phyloP scores from a whole-genome alignment of 2,113 vertebrate species.

The Alouatta palliata region DNA sequence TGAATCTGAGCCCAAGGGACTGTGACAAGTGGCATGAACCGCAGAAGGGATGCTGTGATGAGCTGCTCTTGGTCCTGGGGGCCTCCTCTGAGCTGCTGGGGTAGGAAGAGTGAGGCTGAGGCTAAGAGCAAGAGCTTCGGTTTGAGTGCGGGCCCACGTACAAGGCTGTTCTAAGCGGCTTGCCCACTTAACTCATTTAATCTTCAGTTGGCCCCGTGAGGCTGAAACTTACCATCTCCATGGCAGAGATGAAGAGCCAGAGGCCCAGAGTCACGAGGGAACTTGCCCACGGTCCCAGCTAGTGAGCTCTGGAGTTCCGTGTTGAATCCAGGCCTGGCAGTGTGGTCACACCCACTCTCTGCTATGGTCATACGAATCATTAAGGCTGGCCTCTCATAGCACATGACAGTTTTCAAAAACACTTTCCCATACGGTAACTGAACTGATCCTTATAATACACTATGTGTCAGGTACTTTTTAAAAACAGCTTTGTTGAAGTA shows the following conservation, averaged over 20 bases:
- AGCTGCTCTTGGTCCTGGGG: background rate
- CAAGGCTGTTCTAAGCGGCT: background rate
- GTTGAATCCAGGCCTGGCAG: background rate
- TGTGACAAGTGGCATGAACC: background rate
- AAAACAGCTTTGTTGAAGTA: background rate
- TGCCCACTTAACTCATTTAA: background rate
- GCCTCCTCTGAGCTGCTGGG: background rate
- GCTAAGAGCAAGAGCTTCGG: rapidly evolving
- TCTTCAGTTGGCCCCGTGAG: background rate
- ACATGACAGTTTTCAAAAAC: background rate
- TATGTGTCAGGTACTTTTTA: background rate
- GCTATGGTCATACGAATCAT: background rate
- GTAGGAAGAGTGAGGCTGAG: rapidly evolving
- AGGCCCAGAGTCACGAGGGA: background rate
- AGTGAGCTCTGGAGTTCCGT: background rate
- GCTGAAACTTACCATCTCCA: rapidly evolving
- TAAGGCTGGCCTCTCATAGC: no score
- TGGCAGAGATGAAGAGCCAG: rapidly evolving
- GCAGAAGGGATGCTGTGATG: background rate
- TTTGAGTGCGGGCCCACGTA: background rate
- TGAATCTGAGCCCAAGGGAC: background rate
- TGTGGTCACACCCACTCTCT: rapidly evolving
- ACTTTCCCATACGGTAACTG: background rate
- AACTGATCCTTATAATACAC: background rate
- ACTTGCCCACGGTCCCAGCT: no score